Percentiles rank a stretch among this genome's conserved stretches.
phyloP scores from a whole-genome alignment of 1,140 invertebrate species.

The Megalopta genalis region DNA sequence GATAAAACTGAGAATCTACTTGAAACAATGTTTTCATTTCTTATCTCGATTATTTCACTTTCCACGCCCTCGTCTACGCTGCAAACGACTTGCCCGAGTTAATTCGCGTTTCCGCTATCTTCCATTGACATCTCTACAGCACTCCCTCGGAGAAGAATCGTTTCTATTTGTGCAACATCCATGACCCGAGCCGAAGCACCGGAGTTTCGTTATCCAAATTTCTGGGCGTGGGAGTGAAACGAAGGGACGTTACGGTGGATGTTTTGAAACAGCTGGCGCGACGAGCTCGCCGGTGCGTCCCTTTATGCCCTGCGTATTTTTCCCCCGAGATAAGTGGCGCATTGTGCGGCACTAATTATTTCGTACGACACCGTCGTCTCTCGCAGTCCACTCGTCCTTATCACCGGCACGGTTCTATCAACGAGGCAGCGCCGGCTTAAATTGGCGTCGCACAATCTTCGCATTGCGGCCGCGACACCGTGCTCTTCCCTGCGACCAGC shows the following conservation, averaged over 20 bases:
- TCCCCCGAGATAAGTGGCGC: neutral
- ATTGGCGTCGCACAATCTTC: conserved; percentile 2
- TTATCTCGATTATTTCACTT: too few relatives aligned
- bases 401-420: conserved; percentile 24
- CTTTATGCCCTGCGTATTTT: neutral
- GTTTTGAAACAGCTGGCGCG: too few relatives aligned
- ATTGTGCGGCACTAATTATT: conserved; percentile 18
- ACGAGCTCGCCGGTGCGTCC: neutral
- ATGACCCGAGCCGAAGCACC: neutral
- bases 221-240: neutral
- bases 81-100: too few relatives aligned
- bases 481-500: neutral
- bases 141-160: neutral
- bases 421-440: neutral
- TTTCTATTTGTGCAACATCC: neutral
- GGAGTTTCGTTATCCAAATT: conserved; percentile 10
- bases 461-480: neutral
- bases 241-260: too few relatives aligned
- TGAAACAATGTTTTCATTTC: too few relatives aligned
- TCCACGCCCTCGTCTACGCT: too few relatives aligned
- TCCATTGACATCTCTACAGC: neutral
- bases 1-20: too few relatives aligned
- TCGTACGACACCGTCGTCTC: neutral
- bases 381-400: neutral
- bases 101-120: neutral